phyloP scores from a whole-genome alignment of 2,113 vertebrate species.

The Hemiscyllium ocellatum region DNA sequence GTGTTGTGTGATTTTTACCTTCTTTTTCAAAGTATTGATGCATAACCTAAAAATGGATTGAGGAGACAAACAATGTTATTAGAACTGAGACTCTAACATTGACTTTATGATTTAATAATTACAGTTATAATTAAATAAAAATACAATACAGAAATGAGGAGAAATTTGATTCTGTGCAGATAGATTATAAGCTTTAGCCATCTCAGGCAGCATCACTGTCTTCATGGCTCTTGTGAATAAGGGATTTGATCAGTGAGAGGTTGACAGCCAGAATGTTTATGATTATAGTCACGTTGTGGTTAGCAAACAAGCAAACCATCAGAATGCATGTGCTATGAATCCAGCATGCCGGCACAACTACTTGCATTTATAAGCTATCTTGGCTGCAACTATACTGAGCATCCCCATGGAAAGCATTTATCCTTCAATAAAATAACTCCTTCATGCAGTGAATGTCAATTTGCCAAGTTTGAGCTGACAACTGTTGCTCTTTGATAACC shows the following conservation, averaged over 20 bases:
- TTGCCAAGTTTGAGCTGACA: not conserved
- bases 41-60: not conserved
- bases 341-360: constrained; percentile 17
- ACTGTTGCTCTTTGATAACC: not conserved
- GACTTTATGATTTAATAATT: not conserved
- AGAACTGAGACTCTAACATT: not conserved
- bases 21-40: not conserved
- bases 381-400: not conserved
- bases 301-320: constrained; percentile 25
- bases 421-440: constrained; percentile 21
- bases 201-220: not conserved
- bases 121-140: not conserved
- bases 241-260: not conserved
- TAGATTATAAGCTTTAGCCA: not conserved
- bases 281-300: constrained; percentile 30
- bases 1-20: too few species aligned
- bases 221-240: constrained; percentile 3
- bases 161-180: not conserved
- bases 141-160: not conserved
- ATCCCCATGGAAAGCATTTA: constrained; percentile 4
- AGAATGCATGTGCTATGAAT: constrained; percentile 17
- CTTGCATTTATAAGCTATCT: constrained; percentile 20
- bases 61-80: not conserved
- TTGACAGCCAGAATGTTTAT: constrained; percentile 30
- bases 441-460: constrained; percentile 1